phyloP scores from a whole-genome alignment of 2,888 invertebrate species.

The Ectropis crepuscularia region DNA sequence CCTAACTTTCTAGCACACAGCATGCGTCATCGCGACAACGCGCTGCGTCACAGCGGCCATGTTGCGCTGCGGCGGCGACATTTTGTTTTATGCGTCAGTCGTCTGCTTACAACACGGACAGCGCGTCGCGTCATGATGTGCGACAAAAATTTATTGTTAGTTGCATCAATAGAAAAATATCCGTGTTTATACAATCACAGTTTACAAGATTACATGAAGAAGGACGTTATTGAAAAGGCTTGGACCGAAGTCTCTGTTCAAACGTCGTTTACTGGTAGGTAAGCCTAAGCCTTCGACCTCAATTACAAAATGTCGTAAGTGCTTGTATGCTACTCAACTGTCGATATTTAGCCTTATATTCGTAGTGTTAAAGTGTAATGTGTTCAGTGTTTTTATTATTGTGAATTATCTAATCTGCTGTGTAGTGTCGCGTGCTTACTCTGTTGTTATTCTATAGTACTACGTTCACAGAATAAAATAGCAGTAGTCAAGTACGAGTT shows the following conservation, averaged over 20 bases:
- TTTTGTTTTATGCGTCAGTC: constrained; percentile 40
- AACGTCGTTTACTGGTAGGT: constrained; percentile 52
- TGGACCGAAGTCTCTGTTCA: constrained; percentile 55
- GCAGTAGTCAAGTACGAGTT: not conserved
- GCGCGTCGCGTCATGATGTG: constrained; percentile 45
- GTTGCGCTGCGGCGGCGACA: constrained; percentile 52
- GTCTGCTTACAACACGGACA: constrained; percentile 25
- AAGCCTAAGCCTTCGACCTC: constrained; percentile 28
- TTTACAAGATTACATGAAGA: constrained; percentile 53
- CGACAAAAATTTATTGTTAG: constrained; percentile 53
- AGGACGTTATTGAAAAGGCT: constrained; percentile 54
- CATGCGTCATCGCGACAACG: constrained; percentile 49
- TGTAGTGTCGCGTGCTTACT: constrained; percentile 23
- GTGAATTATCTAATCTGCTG: constrained; percentile 5
- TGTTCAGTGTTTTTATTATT: constrained; percentile 3
- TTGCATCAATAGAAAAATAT: constrained; percentile 52
- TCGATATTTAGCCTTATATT: constrained; percentile 1
- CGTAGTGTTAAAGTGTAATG: not conserved
- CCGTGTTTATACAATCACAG: constrained; percentile 55
- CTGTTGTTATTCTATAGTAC: too few species aligned
- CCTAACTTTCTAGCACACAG: not conserved
- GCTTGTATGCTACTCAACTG: not conserved
- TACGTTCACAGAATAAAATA: not conserved
- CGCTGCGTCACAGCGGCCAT: constrained; percentile 50
- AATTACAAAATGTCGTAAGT: constrained; percentile 7